Base-by-base conservation (phyloP, 2,888 invertebrate genomes). In the Syritta pipiens region DNA sequence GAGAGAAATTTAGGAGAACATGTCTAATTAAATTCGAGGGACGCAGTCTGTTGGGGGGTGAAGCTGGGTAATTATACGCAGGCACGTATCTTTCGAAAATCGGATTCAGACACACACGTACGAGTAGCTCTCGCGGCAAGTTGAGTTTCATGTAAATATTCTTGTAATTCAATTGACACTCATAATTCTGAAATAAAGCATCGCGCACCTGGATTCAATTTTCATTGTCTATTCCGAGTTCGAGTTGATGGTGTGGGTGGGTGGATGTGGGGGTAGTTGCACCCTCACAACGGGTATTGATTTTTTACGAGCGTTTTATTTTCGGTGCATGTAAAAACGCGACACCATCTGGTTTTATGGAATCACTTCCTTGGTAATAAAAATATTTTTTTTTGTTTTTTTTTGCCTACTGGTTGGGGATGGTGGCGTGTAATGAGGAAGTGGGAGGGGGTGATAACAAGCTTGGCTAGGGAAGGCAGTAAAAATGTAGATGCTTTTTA, bases 291-390 rank as follows among this genome's bases (percentile, higher is more conserved):
- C n/a, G n/a, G 20, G 19, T 55, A 67, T 55, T 46, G 55, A 46
- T 67, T 55, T 46, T 63, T 62, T 59, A 32, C 37, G 40, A 30
- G 12, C 42, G 2, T 55, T 28, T 30, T 28, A n/a, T 55, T 17
- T 19, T 4, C 24, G 30, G 24, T 53, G 44, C 32, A 55, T 55
- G 30, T 19, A 2, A 19, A 35, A 48, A 22, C 9, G 46, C 40
- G 37, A 57, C 30, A 57, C 49, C 59, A 68, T 57, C 57, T 68
- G 68, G 26, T 35, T 24, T 55, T 46, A 55, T 53, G 19, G 46
- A 37, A 48, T 55, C 55, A 67, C 46, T 68, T 49, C 32, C 17
- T n/a, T 14, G 24, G 30, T 57, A 28, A 32, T 68, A 57, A 68
- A 68, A 42, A 30, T 22, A 20, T 28, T 28, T 10, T 4, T 28